Evolutionary conservation across 2,797 vertebrate species (phyloP).

Genomic region (Pangasius mekongensis): DNA sequence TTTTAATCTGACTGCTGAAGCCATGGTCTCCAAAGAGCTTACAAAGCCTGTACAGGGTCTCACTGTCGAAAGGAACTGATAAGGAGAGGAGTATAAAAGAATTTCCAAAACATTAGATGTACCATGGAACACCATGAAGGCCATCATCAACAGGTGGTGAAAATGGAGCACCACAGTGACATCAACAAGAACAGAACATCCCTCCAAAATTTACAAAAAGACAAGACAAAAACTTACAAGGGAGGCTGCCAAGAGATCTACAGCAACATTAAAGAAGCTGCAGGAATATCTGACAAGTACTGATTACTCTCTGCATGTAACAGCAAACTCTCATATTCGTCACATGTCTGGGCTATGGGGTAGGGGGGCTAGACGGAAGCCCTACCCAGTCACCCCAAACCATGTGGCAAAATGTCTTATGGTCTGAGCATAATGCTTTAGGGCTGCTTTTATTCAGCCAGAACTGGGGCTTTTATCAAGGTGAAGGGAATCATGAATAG

Average conservation of each 20-base stretch:
- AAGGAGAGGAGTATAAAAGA: too few relatives aligned
- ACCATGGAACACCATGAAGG: neutral
- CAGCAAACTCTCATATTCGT: neutral
- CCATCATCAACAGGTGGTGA: neutral
- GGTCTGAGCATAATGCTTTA: neutral
- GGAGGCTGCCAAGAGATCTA: neutral
- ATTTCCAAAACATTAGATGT: too few relatives aligned
- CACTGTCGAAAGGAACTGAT: too few relatives aligned
- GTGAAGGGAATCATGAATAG: too few relatives aligned
- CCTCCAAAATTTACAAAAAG: too few relatives aligned
- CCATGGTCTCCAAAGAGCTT: too few relatives aligned
- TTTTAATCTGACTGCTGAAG: too few relatives aligned
- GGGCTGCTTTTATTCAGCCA: too few relatives aligned
- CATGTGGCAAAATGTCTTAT: neutral
- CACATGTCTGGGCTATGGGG: neutral
- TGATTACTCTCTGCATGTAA: neutral
- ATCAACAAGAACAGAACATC: neutral
- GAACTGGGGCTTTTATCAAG: too few relatives aligned
- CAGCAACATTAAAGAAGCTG: neutral
- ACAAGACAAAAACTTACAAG: neutral
- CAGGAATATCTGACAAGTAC: too few relatives aligned
- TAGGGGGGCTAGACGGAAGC: neutral
- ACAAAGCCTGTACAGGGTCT: too few relatives aligned
- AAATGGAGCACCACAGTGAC: neutral
- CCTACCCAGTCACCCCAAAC: neutral